Evolutionary conservation across 2,797 vertebrate species (phyloP).

Genomic region (Epinephelus coioides): DNA sequence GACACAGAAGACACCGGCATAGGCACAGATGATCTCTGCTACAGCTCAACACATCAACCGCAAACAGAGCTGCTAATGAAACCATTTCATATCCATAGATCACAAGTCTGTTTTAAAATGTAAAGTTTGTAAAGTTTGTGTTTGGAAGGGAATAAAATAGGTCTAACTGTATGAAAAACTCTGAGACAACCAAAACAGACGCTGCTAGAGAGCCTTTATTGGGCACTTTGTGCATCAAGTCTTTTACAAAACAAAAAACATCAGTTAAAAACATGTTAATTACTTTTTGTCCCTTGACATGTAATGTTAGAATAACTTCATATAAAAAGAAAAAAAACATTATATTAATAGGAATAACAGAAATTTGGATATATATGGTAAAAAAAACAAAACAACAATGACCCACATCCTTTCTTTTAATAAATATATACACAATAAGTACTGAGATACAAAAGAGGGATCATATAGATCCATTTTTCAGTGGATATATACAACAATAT

Average conservation of each 20-base stretch:
- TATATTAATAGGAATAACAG: slow-evolving; percentile 78
- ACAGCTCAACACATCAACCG: slow-evolving; percentile 20
- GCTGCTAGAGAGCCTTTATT: slow-evolving; percentile 79
- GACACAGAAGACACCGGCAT: slow-evolving; percentile 35
- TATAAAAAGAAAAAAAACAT: slow-evolving; percentile 78
- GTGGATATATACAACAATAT: slow-evolving; percentile 67
- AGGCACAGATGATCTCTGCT: slow-evolving; percentile 24
- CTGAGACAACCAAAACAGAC: slow-evolving; percentile 3
- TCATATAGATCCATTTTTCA: slow-evolving; percentile 50
- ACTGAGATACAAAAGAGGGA: slow-evolving; percentile 81
- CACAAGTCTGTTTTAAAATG: background rate
- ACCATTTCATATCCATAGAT: background rate
- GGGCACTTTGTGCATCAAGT: slow-evolving; percentile 73
- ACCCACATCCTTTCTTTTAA: slow-evolving; percentile 85
- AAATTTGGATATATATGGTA: slow-evolving; percentile 71
- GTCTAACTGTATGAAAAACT: background rate
- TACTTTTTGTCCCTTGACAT: slow-evolving; percentile 67
- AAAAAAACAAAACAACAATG: slow-evolving; percentile 49
- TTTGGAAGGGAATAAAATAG: too few species aligned
- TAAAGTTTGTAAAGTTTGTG: background rate
- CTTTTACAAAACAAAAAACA: slow-evolving; percentile 63
- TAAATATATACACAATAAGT: slow-evolving; percentile 90
- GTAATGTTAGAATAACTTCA: slow-evolving; percentile 78
- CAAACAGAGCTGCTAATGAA: background rate
- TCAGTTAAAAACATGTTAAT: slow-evolving; percentile 57